Percentiles rank a stretch among this genome's conserved stretches.
Conservation (phyloP, 1,140 invertebrate species). For the Dryas iulia region DNA sequence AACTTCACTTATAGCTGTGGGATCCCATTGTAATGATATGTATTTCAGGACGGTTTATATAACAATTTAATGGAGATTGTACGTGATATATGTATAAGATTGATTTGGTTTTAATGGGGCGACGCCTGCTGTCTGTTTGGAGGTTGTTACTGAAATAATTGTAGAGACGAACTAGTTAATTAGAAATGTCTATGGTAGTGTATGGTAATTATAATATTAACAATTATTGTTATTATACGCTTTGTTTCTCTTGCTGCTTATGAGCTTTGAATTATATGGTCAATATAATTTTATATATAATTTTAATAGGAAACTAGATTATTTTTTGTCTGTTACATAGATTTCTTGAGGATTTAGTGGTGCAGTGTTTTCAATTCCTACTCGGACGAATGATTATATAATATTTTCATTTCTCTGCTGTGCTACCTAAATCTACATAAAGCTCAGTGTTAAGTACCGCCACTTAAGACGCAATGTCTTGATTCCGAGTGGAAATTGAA, state of each 20-base stretch:
- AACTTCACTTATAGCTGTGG: constrained; percentile 22
- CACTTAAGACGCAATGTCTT: too few species aligned
- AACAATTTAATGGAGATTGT: constrained; percentile 1
- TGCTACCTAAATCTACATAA: too few species aligned
- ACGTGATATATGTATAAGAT: constrained; percentile 1
- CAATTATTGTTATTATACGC: neutral
- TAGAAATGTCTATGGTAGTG: neutral
- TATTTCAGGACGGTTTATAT: neutral
- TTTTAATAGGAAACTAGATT: too few species aligned
- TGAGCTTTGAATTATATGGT: too few species aligned
- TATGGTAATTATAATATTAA: neutral
- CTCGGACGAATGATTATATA: too few species aligned
- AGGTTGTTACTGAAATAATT: neutral
- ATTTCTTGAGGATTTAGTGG: too few species aligned
- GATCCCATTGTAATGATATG: constrained; percentile 1
- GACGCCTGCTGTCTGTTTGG: neutral
- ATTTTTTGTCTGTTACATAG: too few species aligned
- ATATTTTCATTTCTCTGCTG: too few species aligned
- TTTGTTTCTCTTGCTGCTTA: neutral
- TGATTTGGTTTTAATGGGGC: neutral
- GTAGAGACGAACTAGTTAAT: neutral
- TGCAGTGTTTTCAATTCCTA: too few species aligned
- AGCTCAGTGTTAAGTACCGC: too few species aligned
- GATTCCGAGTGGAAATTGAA: too few species aligned
- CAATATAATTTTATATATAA: too few species aligned